phyloP scores from a whole-genome alignment of 2,888 invertebrate species.

The Parelbella ahira region DNA sequence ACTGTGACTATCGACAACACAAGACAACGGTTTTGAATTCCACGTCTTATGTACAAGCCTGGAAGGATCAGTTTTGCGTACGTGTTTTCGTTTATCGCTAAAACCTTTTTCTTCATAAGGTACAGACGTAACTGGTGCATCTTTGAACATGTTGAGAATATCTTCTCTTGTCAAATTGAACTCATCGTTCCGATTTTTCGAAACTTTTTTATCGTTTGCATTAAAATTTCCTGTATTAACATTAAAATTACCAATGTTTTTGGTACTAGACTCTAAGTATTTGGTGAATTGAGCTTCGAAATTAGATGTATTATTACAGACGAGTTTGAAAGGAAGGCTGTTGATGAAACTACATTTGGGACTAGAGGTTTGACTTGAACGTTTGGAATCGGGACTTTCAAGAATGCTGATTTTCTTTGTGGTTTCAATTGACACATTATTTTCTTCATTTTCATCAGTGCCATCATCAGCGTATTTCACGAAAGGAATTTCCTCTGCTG shows the following conservation, averaged over 20 bases:
- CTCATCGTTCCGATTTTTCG: conserved; percentile 41
- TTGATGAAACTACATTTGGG: conserved; percentile 58
- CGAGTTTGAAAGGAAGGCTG: conserved; percentile 62
- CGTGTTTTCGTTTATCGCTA: conserved; percentile 56
- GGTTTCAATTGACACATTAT: conserved; percentile 36
- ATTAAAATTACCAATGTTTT: conserved; percentile 53
- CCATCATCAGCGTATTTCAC: conserved; percentile 50
- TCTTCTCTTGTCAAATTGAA: conserved; percentile 59
- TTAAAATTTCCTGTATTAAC: conserved; percentile 44
- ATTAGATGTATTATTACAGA: conserved; percentile 56
- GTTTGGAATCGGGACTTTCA: conserved; percentile 54
- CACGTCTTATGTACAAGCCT: conserved; percentile 53
- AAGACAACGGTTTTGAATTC: conserved; percentile 43
- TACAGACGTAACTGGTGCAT: conserved; percentile 62
- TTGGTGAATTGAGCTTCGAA: conserved; percentile 68
- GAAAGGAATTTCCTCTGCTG: conserved; percentile 64
- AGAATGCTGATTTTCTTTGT: conserved; percentile 54
- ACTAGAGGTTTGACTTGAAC: conserved; percentile 46
- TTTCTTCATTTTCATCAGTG: conserved; percentile 40
- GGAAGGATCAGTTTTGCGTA: conserved; percentile 65
- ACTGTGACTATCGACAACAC: conserved; percentile 53
- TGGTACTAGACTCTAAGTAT: conserved; percentile 53
- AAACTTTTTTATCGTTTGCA: conserved; percentile 39
- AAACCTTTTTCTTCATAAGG: conserved; percentile 51
- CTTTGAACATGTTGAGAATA: conserved; percentile 69